These are phyloP conservation scores for Onychomys torridus DNA, from an alignment of 2,797 vertebrate species.

Conservation along the genomic window DNA sequence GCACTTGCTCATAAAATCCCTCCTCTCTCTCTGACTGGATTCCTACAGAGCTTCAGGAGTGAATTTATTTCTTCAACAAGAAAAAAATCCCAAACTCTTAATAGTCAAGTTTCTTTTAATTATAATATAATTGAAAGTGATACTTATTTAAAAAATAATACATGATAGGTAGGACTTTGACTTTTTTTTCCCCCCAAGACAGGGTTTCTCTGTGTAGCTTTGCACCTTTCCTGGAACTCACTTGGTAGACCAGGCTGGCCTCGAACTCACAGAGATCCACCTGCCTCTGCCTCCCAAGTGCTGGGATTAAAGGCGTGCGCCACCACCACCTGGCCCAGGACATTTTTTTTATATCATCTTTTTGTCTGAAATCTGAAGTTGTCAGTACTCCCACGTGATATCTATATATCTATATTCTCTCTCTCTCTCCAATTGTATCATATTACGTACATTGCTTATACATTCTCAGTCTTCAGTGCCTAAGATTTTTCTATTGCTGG, in stretches of 20 bases:
- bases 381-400: neutral
- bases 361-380: constrained; percentile 60
- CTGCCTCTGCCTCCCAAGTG: no score
- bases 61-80: neutral
- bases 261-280: no score
- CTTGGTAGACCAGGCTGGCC: no score
- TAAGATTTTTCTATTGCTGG: constrained; percentile 14
- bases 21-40: no score
- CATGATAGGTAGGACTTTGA: neutral
- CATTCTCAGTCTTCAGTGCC: neutral
- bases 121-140: constrained; percentile 66
- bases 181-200: no score
- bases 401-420: no score
- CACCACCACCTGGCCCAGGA: no score
- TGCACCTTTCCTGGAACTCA: no score
- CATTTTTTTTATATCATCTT: constrained; percentile 36
- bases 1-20: no score
- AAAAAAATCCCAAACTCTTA: constrained; percentile 69
- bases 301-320: no score
- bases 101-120: constrained; percentile 37
- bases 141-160: constrained; percentile 58
- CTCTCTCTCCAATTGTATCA: neutral
- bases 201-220: no score
- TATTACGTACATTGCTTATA: neutral
- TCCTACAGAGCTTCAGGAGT: no score